Evolutionary conservation across 1,140 invertebrate genomes (phyloP).

Genomic region (Dendroctonus valens): DNA sequence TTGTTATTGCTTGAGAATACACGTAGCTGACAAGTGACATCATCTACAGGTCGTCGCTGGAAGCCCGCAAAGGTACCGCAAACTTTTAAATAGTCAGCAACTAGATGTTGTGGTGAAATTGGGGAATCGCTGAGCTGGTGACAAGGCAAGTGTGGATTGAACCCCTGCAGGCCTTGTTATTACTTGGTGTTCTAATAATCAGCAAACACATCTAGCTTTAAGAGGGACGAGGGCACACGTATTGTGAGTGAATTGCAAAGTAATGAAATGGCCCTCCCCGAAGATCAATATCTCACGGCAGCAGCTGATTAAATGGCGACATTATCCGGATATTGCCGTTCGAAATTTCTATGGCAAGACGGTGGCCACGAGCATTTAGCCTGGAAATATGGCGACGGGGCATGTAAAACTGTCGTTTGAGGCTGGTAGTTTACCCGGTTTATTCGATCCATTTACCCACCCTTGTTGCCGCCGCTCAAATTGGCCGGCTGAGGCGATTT

Average conservation of each 20-base stretch:
- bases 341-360: slow-evolving; percentile 44
- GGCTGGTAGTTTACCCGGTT: slow-evolving; percentile 19
- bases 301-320: slow-evolving; percentile 47
- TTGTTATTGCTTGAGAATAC: slow-evolving; percentile 99
- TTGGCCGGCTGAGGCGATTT: slow-evolving; percentile 11
- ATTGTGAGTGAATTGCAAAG: background rate
- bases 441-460: slow-evolving; percentile 20
- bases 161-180: too few species aligned
- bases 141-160: background rate
- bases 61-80: background rate
- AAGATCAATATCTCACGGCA: slow-evolving; percentile 47
- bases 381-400: slow-evolving; percentile 20
- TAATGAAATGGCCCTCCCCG: slow-evolving; percentile 45
- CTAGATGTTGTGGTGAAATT: too few species aligned
- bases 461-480: slow-evolving; percentile 20
- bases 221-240: too few species aligned
- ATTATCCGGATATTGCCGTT: slow-evolving; percentile 49
- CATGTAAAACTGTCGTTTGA: slow-evolving; percentile 30
- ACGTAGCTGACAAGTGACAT: slow-evolving; percentile 79
- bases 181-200: too few species aligned
- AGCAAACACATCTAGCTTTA: too few species aligned
- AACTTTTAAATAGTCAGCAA: background rate
- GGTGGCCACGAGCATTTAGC: slow-evolving; percentile 32
- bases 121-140: background rate
- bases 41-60: slow-evolving; percentile 29